phyloP scores from a whole-genome alignment of 2,888 invertebrate species.

The Toxonevra muliebris region DNA sequence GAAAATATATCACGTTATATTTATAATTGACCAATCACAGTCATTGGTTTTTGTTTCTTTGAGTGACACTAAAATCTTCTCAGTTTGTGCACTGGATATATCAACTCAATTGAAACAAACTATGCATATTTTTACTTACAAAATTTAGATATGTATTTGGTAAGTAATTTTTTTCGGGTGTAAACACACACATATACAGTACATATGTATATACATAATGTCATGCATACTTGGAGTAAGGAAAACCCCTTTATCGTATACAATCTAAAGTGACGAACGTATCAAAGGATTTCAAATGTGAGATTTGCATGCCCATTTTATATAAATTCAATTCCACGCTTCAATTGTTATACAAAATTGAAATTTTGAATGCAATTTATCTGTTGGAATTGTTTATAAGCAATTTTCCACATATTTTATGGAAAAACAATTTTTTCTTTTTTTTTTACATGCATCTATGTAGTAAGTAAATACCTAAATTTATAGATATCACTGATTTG shows the following conservation, averaged over 20 bases:
- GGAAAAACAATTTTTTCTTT: no score
- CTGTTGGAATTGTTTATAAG: constrained; percentile 24
- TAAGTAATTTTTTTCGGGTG: not conserved
- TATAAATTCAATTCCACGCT: constrained; percentile 19
- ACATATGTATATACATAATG: not conserved
- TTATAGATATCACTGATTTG: not conserved
- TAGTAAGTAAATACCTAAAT: not conserved
- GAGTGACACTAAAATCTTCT: no score
- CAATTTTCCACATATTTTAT: constrained; percentile 25
- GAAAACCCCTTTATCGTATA: constrained; percentile 9
- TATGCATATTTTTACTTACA: not conserved
- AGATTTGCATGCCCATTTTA: constrained; percentile 5
- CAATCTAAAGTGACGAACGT: not conserved
- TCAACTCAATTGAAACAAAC: not conserved
- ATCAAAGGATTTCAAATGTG: constrained; percentile 16
- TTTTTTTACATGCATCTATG: not conserved
- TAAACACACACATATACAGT: not conserved
- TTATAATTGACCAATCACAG: no score
- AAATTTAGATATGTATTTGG: not conserved
- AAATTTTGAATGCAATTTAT: constrained; percentile 26
- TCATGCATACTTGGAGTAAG: not conserved
- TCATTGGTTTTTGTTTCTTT: no score
- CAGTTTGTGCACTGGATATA: no score
- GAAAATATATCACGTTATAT: no score
- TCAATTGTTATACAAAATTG: constrained; percentile 26